phyloP scores from a whole-genome alignment of 2,888 invertebrate genomes.

The Polyploca ridens region DNA sequence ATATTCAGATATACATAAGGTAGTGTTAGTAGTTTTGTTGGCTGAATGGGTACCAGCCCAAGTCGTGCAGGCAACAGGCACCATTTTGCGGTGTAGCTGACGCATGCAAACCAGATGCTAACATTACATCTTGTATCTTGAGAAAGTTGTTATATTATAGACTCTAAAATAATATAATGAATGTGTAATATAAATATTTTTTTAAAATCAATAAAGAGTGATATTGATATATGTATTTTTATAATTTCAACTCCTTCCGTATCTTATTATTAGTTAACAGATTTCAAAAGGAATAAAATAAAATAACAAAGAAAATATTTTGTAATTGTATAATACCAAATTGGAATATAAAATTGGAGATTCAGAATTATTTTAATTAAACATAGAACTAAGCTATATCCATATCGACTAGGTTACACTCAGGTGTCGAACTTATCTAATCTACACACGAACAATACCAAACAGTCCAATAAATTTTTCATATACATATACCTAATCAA shows the following conservation, averaged over 20 bases:
- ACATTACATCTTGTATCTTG: conserved; percentile 41
- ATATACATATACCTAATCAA: not conserved
- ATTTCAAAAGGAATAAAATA: conserved; percentile 10
- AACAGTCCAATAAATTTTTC: not conserved
- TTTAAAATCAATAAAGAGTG: conserved; percentile 84
- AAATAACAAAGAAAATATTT: conserved; percentile 11
- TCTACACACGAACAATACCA: conserved; percentile 13
- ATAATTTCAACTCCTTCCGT: conserved; percentile 37
- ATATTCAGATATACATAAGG: conserved; percentile 55
- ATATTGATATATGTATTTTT: conserved; percentile 60
- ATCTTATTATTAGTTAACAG: not conserved
- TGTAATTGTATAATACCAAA: conserved; percentile 36
- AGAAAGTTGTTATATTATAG: conserved; percentile 76
- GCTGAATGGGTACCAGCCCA: conserved; percentile 30
- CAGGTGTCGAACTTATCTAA: not conserved
- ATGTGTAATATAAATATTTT: conserved; percentile 84
- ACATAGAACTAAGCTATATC: conserved; percentile 7
- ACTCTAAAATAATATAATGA: conserved; percentile 75
- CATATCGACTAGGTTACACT: conserved; percentile 23
- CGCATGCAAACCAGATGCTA: conserved; percentile 45
- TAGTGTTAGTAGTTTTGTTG: conserved; percentile 46
- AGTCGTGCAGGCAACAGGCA: conserved; percentile 18
- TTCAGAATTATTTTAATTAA: conserved; percentile 39
- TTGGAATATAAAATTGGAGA: conserved; percentile 47
- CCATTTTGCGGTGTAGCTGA: conserved; percentile 55